A percentile compares a stretch with the other conserved stretches of the same genome.
Evolutionary conservation across 1,140 invertebrate genomes (phyloP).

Genomic region (Drosophila azteca): DNA sequence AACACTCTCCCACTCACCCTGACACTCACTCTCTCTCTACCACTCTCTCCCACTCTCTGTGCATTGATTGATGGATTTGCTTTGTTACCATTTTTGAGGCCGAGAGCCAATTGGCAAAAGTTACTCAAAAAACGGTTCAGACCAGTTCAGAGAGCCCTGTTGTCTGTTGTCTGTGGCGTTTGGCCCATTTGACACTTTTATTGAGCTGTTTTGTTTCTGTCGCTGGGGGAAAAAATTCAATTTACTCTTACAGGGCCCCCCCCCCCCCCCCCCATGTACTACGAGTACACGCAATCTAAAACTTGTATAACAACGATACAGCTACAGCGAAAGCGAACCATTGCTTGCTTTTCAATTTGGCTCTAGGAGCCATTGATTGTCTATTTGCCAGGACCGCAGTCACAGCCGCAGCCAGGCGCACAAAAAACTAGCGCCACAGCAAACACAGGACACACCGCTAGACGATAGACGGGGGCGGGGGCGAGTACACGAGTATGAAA

Average conservation of each 20-base stretch:
- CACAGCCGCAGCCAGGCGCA: background rate
- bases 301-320: constrained; percentile 61
- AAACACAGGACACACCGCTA: constrained; percentile 24
- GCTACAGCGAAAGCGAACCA: constrained; percentile 9
- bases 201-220: constrained; percentile 59
- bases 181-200: constrained; percentile 53
- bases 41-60: constrained; percentile 22
- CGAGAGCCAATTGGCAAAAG: constrained; percentile 34
- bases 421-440: constrained; percentile 27
- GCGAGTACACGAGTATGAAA: constrained; percentile 46
- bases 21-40: too few species aligned
- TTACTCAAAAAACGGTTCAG: constrained; percentile 6
- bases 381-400: constrained; percentile 44
- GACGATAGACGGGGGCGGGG: background rate
- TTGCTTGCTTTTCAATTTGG: constrained; percentile 67
- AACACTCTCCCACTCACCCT: too few species aligned
- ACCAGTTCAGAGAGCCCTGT: background rate
- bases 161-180: background rate
- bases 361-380: constrained; percentile 47
- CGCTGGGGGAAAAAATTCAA: constrained; percentile 54
- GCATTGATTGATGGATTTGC: constrained; percentile 54
- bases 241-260: constrained; percentile 36
- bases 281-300: constrained; percentile 67
- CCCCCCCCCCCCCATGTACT: too few species aligned
- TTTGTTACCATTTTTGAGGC: constrained; percentile 36